A percentile compares a stretch with the other conserved stretches of the same genome.
Evolutionary conservation across 2,113 vertebrate genomes (phyloP).

Genomic region (Vidua chalybeata): DNA sequence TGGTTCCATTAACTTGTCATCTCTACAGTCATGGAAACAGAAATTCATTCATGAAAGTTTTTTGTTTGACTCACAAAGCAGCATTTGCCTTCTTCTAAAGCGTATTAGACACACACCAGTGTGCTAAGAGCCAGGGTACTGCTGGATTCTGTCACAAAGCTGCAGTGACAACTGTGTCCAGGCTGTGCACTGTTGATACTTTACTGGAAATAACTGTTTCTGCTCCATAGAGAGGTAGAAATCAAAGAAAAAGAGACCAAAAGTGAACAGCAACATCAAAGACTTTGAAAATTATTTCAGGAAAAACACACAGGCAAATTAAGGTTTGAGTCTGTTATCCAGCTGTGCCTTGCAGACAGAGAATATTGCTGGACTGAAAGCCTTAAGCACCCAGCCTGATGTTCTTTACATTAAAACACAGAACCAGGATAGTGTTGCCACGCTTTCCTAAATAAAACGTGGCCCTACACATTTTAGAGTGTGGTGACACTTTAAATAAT

Average conservation of each 20-base stretch:
- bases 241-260: neutral
- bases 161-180: neutral
- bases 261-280: neutral
- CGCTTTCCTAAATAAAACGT: neutral
- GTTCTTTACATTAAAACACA: neutral
- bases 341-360: neutral
- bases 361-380: neutral
- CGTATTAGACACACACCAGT: neutral
- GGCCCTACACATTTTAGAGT: neutral
- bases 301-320: neutral
- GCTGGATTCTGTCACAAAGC: neutral
- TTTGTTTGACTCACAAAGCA: neutral
- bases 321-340: neutral
- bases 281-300: neutral
- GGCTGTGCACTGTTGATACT: neutral
- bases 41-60: neutral
- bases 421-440: neutral
- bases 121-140: neutral
- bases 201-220: neutral
- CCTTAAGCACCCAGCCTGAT: neutral
- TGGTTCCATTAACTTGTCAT: slow-evolving; percentile 6
- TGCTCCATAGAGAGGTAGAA: neutral
- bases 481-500: slow-evolving; percentile 8
- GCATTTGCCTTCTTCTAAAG: neutral
- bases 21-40: neutral